phyloP scores from a whole-genome alignment of 2,888 invertebrate species.

The Xylocampa areola region DNA sequence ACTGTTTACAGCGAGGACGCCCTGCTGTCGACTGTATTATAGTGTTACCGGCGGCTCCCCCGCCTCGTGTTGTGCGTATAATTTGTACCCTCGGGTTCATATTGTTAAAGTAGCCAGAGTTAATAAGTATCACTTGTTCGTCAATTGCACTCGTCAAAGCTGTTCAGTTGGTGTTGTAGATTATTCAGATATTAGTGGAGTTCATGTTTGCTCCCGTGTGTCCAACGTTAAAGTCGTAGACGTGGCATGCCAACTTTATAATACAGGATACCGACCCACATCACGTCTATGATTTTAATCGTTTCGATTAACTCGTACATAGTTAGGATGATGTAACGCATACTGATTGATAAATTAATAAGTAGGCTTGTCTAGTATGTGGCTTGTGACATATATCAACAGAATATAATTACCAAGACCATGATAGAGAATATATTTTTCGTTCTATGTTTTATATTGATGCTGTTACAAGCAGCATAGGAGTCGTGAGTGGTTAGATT shows the following conservation, averaged over 20 bases:
- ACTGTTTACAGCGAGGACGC: constrained; percentile 10
- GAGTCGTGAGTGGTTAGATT: constrained; percentile 22
- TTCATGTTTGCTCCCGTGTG: constrained; percentile 69
- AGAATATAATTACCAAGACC: constrained; percentile 12
- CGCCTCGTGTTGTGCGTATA: constrained; percentile 74
- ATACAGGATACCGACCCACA: constrained; percentile 43
- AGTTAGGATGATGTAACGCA: constrained; percentile 67
- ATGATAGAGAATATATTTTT: constrained; percentile 31
- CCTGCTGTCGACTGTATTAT: constrained; percentile 71
- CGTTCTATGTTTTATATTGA: constrained; percentile 29
- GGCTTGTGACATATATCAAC: constrained; percentile 50
- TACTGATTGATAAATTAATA: constrained; percentile 58
- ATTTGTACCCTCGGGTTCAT: constrained; percentile 81
- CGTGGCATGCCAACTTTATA: constrained; percentile 55
- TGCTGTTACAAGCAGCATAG: constrained; percentile 35
- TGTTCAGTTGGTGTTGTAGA: constrained; percentile 82
- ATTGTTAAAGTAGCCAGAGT: constrained; percentile 86
- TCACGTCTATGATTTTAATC: constrained; percentile 68
- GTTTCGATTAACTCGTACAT: constrained; percentile 57
- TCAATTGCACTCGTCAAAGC: constrained; percentile 88
- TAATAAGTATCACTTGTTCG: constrained; percentile 88
- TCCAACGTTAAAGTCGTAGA: constrained; percentile 67
- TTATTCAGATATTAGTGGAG: constrained; percentile 76
- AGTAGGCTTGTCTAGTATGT: constrained; percentile 52
- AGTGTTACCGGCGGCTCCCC: constrained; percentile 76